These are phyloP conservation scores for Etia nguti DNA, from an alignment of 2,113 vertebrate genomes.

Conservation along the genomic window DNA sequence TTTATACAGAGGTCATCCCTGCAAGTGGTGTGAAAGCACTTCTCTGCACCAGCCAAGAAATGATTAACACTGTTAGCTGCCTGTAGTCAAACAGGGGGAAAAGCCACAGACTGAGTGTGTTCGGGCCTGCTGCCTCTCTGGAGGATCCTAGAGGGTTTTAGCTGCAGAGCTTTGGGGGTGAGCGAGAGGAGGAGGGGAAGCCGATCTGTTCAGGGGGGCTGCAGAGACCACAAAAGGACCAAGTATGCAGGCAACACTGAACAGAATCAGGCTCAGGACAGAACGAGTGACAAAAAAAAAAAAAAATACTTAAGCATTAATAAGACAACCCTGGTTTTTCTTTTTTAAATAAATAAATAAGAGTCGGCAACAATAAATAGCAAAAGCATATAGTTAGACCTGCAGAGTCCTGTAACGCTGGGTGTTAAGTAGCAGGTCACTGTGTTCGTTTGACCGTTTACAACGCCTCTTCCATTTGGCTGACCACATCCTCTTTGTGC, in stretches of 20 bases:
- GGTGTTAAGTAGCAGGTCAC: not conserved
- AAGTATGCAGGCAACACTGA: constrained; percentile 35
- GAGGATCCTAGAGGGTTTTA: constrained; percentile 18
- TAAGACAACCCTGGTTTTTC: not conserved
- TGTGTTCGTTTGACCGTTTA: not conserved
- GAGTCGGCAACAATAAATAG: not conserved
- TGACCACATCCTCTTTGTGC: not conserved
- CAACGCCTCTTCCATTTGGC: not conserved
- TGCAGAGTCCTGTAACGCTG: not conserved
- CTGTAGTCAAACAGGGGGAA: constrained; percentile 22
- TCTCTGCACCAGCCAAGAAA: constrained; percentile 10
- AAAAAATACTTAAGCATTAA: not conserved
- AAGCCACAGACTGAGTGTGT: not conserved
- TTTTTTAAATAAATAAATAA: not conserved
- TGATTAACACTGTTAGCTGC: constrained; percentile 45
- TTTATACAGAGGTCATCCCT: constrained; percentile 25
- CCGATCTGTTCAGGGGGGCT: constrained; percentile 42
- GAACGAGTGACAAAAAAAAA: not conserved
- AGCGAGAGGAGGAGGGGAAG: not conserved
- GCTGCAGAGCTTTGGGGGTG: constrained; percentile 17
- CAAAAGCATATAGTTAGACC: not conserved
- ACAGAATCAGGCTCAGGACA: not conserved
- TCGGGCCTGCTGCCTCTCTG: constrained; percentile 10
- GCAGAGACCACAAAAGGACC: constrained; percentile 16
- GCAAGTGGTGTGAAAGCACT: constrained; percentile 19